Evolutionary conservation across 1,140 invertebrate species (phyloP), one percentile per base, ranked within the genome.

Genomic region (Drosophila nikananu): DNA sequence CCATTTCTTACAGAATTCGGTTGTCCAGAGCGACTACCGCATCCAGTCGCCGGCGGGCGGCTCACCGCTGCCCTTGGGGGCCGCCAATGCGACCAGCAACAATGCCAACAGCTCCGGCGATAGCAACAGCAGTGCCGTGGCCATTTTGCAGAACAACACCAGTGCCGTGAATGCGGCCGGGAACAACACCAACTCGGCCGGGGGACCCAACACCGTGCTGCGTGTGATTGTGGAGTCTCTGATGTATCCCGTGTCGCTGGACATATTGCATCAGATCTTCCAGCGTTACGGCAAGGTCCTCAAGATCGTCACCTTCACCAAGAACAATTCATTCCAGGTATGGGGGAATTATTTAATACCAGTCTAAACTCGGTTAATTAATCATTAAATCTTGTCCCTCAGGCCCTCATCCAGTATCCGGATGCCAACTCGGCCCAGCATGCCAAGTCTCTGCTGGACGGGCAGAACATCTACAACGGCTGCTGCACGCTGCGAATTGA

Each of bases 401-500:
- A 99, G 96, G 99, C 98, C 66, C 95, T 99, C 86, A 99, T 99
- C 93, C 99, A 99, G 94, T 99, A 99, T 94, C 97, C 97, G 77
- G 98, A 99, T 94, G 97, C 98, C 66, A 95, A 98, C 91, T 97
- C 98, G 77, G 98, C 99, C 71, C 98, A 99, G 94, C 96, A 97
- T 90, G 98, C 99, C 92, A 99, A 99, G 96, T 95, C 96, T 94
- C 96, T 97, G 44, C 94, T 99, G 78, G 98, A 99, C 93, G 98
- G 98, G 1, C 99, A 99, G 94, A 99, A 99, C 93, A 99, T 99
- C 86, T 99, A 99, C 95, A 99, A 99, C 94, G 98, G 97, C 49
- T 99, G 99, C 94, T 99, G 99, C 95, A 99, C 98, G n/a, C 94
- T 99, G 83, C 97, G 98, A 92, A 99, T 99, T 89, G 99, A 99